These are phyloP conservation scores for Perca fluviatilis DNA, from an alignment of 2,113 vertebrate genomes.

Conservation along the genomic window DNA sequence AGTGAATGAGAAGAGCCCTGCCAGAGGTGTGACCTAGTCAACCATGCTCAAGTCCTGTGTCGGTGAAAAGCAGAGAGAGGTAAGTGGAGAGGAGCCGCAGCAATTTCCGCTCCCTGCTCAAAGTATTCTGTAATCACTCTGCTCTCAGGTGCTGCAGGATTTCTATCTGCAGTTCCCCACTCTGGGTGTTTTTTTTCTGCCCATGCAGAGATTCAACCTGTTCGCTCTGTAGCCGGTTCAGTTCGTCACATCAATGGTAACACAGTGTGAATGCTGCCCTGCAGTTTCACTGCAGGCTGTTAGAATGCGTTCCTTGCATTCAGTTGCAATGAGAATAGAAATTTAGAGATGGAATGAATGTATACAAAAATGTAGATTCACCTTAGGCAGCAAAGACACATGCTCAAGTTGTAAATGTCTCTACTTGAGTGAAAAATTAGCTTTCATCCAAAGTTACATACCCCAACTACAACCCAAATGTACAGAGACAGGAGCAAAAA, in stretches of 20 bases:
- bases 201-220: slow-evolving; percentile 33
- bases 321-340: slow-evolving; percentile 10
- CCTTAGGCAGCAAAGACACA: neutral
- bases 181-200: neutral
- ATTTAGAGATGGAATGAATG: slow-evolving; percentile 1
- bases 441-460: neutral
- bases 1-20: slow-evolving; percentile 31
- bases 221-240: slow-evolving; percentile 32
- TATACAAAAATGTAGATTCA: slow-evolving; percentile 33
- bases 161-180: slow-evolving; percentile 43
- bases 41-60: slow-evolving; percentile 56
- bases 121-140: slow-evolving; percentile 64
- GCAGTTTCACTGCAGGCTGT: slow-evolving; percentile 19
- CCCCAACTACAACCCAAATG: slow-evolving; percentile 1
- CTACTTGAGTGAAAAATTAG: neutral
- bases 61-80: slow-evolving; percentile 6
- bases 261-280: slow-evolving; percentile 39
- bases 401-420: slow-evolving; percentile 10
- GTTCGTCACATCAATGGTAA: slow-evolving; percentile 32
- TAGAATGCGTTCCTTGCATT: neutral
- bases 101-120: slow-evolving; percentile 57
- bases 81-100: slow-evolving; percentile 30
- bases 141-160: slow-evolving; percentile 61
- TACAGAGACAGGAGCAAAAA: slow-evolving; percentile 20
- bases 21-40: slow-evolving; percentile 53